Evolutionary conservation across 1,140 invertebrate species (phyloP).

Genomic region (Andrena cerasifolii): DNA sequence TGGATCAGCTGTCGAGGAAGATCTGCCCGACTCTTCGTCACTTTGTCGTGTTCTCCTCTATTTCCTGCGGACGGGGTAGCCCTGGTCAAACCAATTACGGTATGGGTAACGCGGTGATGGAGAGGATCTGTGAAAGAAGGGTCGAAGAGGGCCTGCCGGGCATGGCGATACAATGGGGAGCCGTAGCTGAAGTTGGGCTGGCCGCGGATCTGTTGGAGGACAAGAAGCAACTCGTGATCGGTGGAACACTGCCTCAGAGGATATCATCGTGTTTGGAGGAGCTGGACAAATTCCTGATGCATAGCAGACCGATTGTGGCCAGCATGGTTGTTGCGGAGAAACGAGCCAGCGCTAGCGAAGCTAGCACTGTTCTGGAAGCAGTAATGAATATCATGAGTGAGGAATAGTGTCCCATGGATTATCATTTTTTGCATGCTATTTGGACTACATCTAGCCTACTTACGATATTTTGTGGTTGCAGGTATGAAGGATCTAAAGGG

Average conservation of each 20-base stretch:
- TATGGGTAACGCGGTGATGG: conserved; percentile 85
- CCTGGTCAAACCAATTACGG: conserved; percentile 91
- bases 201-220: conserved; percentile 86
- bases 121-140: conserved; percentile 84
- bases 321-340: conserved; percentile 86
- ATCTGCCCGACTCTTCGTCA: conserved; percentile 82
- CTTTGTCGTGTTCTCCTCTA: conserved; percentile 89
- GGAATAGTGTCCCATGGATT: not conserved
- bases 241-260: conserved; percentile 87
- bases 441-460: not conserved
- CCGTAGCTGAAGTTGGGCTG: conserved; percentile 83
- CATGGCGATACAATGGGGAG: conserved; percentile 85
- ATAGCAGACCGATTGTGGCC: conserved; percentile 84
- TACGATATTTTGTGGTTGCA: not conserved
- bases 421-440: not conserved
- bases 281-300: conserved; percentile 84
- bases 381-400: conserved; percentile 81
- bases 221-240: conserved; percentile 83
- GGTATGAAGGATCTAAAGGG: conserved; percentile 81
- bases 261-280: conserved; percentile 85
- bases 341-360: conserved; percentile 68
- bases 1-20: conserved; percentile 82
- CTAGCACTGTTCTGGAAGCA: conserved; percentile 78
- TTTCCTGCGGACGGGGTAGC: conserved; percentile 90
- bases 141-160: conserved; percentile 81